Evolutionary conservation across 2,888 invertebrate genomes (phyloP).

Genomic region (Drosophila algonquin): DNA sequence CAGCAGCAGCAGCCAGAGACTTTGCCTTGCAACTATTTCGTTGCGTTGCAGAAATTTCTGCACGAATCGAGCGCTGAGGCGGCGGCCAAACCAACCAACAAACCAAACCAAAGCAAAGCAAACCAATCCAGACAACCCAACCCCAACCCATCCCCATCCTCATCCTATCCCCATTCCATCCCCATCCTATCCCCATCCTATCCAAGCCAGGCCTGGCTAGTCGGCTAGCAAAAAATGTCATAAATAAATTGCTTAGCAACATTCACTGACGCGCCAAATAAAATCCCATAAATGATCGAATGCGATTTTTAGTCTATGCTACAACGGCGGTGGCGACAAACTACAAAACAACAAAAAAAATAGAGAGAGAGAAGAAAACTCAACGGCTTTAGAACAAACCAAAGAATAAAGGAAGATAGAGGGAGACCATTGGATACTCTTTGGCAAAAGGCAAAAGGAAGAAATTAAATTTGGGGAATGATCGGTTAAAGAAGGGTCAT

Average conservation of each 20-base stretch:
- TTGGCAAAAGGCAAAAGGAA: neutral
- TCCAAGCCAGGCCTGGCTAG: neutral
- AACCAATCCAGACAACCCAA: slow-evolving; percentile 1
- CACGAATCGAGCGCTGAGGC: slow-evolving; percentile 70
- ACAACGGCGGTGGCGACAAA: slow-evolving; percentile 60
- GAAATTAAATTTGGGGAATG: neutral
- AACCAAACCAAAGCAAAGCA: slow-evolving; percentile 26
- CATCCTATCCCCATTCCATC: neutral
- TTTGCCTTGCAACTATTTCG: slow-evolving; percentile 76
- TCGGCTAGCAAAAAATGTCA: slow-evolving; percentile 72
- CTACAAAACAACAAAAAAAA: slow-evolving; percentile 51
- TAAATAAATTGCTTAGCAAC: slow-evolving; percentile 80
- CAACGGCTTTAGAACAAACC: slow-evolving; percentile 37
- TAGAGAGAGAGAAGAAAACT: slow-evolving; percentile 48
- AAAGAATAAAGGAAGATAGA: neutral
- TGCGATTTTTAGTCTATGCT: slow-evolving; percentile 81
- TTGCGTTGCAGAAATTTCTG: slow-evolving; percentile 76
- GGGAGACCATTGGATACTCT: slow-evolving; percentile 38
- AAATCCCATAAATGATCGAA: slow-evolving; percentile 83
- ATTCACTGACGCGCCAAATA: slow-evolving; percentile 82
- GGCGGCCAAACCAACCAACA: slow-evolving; percentile 31
- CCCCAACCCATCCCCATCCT: neutral
- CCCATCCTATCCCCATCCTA: neutral
- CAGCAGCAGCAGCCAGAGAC: slow-evolving; percentile 44
- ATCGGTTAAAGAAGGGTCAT: neutral